phyloP scores from a whole-genome alignment of 2,113 vertebrate genomes.

The Thomomys bottae region DNA sequence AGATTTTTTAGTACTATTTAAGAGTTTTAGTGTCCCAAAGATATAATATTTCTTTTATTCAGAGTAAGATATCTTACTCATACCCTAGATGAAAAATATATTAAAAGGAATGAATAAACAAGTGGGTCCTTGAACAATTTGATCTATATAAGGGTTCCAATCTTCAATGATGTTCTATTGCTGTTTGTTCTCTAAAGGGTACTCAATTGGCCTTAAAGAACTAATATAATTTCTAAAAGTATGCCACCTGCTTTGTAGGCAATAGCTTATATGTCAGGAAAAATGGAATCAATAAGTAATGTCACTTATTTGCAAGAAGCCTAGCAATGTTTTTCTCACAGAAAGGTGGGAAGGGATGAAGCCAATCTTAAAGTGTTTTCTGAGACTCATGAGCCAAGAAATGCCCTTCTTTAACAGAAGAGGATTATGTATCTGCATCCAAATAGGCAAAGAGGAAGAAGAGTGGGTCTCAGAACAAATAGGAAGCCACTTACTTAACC shows the following conservation, averaged over 20 bases:
- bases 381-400: background rate
- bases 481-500: background rate
- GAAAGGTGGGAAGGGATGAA: constrained; percentile 44
- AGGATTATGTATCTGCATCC: background rate
- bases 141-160: constrained; percentile 45
- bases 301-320: constrained; percentile 64
- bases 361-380: constrained; percentile 12
- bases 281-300: constrained; percentile 62
- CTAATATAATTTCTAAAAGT: constrained; percentile 66
- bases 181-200: constrained; percentile 56
- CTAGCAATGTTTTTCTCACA: constrained; percentile 45
- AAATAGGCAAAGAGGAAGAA: background rate
- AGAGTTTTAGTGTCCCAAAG: constrained; percentile 51
- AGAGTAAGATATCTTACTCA: constrained; percentile 54
- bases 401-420: background rate
- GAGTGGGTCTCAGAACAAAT: background rate
- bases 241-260: constrained; percentile 71
- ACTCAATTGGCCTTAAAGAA: constrained; percentile 46
- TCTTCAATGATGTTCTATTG: constrained; percentile 37
- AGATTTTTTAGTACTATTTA: constrained; percentile 56
- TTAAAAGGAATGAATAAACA: constrained; percentile 28
- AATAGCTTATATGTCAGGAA: constrained; percentile 56
- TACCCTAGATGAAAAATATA: constrained; percentile 58
- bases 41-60: constrained; percentile 48
- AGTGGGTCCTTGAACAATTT: constrained; percentile 10